These are phyloP conservation scores for Rhineura floridana DNA, from an alignment of 2,113 vertebrate genomes.

Conservation along the genomic window DNA sequence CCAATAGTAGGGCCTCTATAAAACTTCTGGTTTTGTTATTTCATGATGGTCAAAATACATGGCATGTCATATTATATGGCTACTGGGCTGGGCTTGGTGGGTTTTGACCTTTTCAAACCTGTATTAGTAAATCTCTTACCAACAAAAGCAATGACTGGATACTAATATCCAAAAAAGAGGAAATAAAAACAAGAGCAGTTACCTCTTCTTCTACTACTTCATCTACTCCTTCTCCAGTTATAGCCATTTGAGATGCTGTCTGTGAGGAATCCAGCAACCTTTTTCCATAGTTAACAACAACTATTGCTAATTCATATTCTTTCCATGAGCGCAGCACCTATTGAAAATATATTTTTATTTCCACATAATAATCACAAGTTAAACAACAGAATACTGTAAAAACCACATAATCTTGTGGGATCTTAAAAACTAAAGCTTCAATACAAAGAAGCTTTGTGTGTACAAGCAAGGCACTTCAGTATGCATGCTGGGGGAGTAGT, in stretches of 20 bases:
- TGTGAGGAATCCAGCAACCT: constrained; percentile 72
- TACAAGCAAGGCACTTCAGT: background rate
- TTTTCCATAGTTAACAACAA: constrained; percentile 84
- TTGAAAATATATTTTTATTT: constrained; percentile 55
- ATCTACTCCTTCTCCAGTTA: constrained; percentile 22
- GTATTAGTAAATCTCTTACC: background rate
- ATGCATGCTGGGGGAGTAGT: background rate
- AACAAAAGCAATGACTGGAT: background rate
- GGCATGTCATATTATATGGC: background rate
- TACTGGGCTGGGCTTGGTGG: background rate
- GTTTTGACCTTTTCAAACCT: background rate
- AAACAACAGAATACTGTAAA: background rate
- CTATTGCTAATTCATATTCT: constrained; percentile 79
- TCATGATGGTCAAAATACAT: background rate
- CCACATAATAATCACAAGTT: background rate
- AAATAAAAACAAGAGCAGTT: constrained; percentile 40
- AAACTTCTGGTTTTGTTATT: background rate
- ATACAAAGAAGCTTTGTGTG: background rate
- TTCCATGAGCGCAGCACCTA: constrained; percentile 83
- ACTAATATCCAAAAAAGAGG: background rate
- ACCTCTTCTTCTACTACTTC: constrained; percentile 61
- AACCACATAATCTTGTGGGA: background rate
- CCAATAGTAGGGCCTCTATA: background rate
- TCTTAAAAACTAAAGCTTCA: background rate
- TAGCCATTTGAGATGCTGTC: background rate